Conservation (phyloP, 35 echinoderm and acorn worm species). For the Anneissia japonica region DNA sequence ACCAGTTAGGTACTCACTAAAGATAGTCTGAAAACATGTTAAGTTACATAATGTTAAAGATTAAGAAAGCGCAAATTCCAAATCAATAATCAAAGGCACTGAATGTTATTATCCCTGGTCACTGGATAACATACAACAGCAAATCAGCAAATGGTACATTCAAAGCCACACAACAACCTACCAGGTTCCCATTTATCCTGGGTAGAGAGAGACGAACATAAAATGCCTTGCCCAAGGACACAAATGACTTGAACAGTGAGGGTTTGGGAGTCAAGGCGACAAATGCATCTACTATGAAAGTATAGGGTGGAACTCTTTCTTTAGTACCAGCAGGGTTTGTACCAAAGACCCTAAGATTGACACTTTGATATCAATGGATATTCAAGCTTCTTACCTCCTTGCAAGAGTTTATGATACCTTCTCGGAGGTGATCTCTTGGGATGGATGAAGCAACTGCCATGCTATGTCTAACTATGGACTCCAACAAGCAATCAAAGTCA, state of each 20-base stretch:
- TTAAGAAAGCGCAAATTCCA: no score
- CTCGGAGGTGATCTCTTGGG: constrained; percentile 51
- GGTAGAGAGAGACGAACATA: no score
- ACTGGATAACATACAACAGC: no score
- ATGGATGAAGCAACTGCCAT: constrained; percentile 58
- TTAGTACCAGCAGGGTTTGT: not conserved
- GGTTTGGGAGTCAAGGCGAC: not conserved
- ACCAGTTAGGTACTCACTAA: no score
- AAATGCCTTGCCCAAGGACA: not conserved
- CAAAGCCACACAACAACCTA: no score
- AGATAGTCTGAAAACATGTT: no score
- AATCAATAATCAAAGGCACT: no score
- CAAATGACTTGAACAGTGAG: not conserved
- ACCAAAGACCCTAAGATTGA: not conserved
- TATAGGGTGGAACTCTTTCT: not conserved
- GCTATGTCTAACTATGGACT: constrained; percentile 58
- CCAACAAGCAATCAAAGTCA: constrained; percentile 55
- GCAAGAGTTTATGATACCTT: constrained; percentile 44
- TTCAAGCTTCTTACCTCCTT: constrained; percentile 50
- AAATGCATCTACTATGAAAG: no score
- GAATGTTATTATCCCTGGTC: no score
- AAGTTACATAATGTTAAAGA: no score
- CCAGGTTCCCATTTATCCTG: no score
- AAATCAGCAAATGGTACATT: no score
- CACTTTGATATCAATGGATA: not conserved